These are phyloP conservation scores for Listrodromus nycthemerus DNA, from an alignment of 2,888 invertebrate species.

Conservation along the genomic window DNA sequence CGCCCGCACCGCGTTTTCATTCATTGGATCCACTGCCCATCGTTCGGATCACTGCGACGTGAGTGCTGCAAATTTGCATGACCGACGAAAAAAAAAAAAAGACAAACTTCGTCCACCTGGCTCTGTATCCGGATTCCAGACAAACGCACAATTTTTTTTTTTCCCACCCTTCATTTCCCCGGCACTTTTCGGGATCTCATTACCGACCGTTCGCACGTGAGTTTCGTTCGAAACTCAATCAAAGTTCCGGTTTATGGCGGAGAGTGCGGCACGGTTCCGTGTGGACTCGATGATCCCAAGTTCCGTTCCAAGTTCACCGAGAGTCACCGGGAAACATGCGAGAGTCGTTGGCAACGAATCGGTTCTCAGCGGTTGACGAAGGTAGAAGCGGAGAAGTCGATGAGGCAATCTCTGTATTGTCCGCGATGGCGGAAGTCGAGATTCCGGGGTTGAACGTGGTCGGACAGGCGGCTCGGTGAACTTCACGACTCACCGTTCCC, in stretches of 20 bases:
- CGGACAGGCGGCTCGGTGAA: not conserved
- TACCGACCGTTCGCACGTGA: no score
- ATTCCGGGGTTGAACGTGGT: slow-evolving; percentile 15
- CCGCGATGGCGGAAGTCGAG: not conserved
- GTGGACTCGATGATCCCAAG: no score
- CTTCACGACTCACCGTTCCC: slow-evolving; percentile 41
- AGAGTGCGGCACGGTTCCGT: no score
- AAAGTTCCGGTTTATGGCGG: no score
- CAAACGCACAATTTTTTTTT: not conserved
- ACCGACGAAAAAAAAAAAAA: slow-evolving; percentile 16
- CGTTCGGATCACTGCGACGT: slow-evolving; percentile 18
- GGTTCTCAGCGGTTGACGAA: not conserved
- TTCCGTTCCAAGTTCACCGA: not conserved
- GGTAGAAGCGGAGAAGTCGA: not conserved
- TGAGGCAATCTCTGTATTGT: not conserved
- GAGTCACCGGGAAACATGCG: not conserved
- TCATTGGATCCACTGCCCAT: slow-evolving; percentile 26
- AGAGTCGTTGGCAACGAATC: not conserved
- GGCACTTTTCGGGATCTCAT: not conserved
- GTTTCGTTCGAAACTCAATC: no score
- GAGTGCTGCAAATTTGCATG: slow-evolving; percentile 33
- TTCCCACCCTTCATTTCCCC: not conserved
- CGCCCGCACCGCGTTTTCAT: slow-evolving; percentile 22
- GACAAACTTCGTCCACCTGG: not conserved
- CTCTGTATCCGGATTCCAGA: not conserved